phyloP scores from a whole-genome alignment of 2,888 invertebrate species.

The Dicyrtomina minuta region DNA sequence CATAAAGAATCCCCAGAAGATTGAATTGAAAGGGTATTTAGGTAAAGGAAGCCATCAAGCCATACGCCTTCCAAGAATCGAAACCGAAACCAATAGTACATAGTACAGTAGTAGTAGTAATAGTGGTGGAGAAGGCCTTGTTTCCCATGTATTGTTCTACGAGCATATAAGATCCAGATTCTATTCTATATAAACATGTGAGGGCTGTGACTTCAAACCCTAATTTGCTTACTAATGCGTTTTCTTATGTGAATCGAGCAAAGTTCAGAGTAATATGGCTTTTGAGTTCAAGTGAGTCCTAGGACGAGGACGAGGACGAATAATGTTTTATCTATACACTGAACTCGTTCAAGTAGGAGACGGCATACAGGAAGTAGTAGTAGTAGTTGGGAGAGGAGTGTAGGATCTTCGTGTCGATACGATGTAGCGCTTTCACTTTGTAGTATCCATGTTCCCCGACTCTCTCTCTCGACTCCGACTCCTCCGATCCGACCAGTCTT shows the following conservation, averaged over 20 bases:
- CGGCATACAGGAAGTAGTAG: neutral
- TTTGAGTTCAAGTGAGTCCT: constrained; percentile 17
- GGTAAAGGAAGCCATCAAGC: no score
- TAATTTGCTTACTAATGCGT: constrained; percentile 46
- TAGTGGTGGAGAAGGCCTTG: neutral
- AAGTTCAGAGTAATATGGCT: constrained; percentile 35
- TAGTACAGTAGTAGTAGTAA: neutral
- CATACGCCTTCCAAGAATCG: constrained; percentile 2
- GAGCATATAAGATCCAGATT: no score
- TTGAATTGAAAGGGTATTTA: constrained; percentile 12
- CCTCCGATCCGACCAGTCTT: neutral
- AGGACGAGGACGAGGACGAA: neutral
- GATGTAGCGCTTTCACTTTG: no score
- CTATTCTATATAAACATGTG: neutral
- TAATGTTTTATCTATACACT: constrained; percentile 20
- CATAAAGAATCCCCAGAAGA: constrained; percentile 4
- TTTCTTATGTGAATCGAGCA: constrained; percentile 41
- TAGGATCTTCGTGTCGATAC: neutral
- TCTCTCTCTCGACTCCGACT: neutral
- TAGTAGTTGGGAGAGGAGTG: no score
- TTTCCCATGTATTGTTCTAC: neutral
- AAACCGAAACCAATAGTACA: neutral
- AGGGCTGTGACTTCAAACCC: constrained; percentile 31
- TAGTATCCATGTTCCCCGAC: neutral
- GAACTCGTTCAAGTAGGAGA: neutral